Evolutionary conservation across 2,113 vertebrate species (phyloP), one percentile per base, ranked within the genome.

Genomic region (Psammodynastes pulverulentus): DNA sequence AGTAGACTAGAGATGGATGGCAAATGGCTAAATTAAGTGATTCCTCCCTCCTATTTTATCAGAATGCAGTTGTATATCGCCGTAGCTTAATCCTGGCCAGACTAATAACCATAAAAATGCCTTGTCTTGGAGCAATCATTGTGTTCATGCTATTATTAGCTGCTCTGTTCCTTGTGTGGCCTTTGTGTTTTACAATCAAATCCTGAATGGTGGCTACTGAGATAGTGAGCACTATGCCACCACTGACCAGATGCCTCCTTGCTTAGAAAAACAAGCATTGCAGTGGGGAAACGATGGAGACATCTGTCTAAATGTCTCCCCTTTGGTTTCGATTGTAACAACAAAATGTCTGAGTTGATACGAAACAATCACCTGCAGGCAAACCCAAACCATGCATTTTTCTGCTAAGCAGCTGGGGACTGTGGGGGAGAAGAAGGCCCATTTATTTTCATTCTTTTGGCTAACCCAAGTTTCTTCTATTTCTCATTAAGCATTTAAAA

Each of bases 361-460:
- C 92, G 94, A 97, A 97, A 96, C 94, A 96, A 97, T 94, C 96
- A 96, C 96, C 95, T 96, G 95, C 91, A 95, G 95, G 90, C 96
- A 97, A 97, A 96, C 93, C 97, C 96, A 96, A 97, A 95, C 96
- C 95, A 94, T 95, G 95, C 95, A 96, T 96, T 96, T 95, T 97
- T 96, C 93, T 95, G 90, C 94, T 95, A 97, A 96, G 94, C 1
- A 15, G 96, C 89, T 95, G 29, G 91, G n/a, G 72, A 95, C 94
- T 79, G 95, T 95, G 84, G 91, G 91, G 94, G 26, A 62, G 62
- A 93, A 91, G 54, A 92, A 92, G 91, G 94, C 51, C 0, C 94
- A 91, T 95, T 95, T 97, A 95, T 97, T 97, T 96, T 97, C 96
- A 97, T 97, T 97, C 96, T 95, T 97, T 97, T 97, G 97, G 97